Conservation (phyloP, 2,113 vertebrate genomes). For the Heliornis fulica region DNA sequence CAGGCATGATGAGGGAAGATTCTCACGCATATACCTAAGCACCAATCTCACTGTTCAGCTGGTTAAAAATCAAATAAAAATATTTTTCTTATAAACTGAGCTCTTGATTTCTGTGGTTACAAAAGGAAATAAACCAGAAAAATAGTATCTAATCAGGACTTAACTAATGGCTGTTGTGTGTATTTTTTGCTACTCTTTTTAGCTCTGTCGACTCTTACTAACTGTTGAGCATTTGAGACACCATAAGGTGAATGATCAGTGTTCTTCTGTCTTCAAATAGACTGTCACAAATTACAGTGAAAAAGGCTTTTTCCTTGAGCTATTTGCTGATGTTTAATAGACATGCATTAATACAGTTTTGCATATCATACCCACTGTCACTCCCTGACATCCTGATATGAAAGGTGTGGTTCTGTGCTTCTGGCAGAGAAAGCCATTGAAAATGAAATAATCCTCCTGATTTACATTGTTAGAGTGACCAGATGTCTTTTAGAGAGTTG, state of each 20-base stretch:
- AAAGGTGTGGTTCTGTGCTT: background rate
- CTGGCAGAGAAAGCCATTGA: background rate
- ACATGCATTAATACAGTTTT: background rate
- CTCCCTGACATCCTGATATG: background rate
- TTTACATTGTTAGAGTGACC: background rate
- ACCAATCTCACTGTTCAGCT: background rate
- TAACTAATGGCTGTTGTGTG: background rate
- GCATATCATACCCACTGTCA: background rate
- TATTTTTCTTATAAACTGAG: background rate
- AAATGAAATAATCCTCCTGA: background rate
- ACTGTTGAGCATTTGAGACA: background rate
- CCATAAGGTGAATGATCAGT: background rate
- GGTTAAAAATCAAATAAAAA: background rate
- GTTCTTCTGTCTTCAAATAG: background rate
- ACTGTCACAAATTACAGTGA: background rate
- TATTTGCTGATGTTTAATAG: background rate
- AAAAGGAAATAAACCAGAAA: background rate
- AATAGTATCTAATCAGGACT: background rate
- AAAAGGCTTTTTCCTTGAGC: background rate
- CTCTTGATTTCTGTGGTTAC: background rate
- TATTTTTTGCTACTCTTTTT: background rate
- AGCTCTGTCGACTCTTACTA: background rate
- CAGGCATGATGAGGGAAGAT: background rate
- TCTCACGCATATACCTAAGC: background rate
- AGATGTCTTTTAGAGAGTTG: background rate